Conservation (phyloP, 2,888 invertebrate species). For the Spilosoma lubricipeda region DNA sequence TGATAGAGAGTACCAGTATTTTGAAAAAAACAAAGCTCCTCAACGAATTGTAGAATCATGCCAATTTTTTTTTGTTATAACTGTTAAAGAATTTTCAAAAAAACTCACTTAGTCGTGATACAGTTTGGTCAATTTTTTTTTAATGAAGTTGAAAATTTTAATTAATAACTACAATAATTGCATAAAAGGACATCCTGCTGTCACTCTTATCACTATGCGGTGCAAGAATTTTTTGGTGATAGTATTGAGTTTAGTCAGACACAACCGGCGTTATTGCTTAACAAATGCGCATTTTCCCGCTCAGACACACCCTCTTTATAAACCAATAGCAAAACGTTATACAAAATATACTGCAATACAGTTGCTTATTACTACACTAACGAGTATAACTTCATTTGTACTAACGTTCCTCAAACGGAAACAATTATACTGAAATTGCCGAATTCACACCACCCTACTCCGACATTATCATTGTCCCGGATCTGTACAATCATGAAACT, state of each 20-base stretch:
- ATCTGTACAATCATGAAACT: constrained; percentile 67
- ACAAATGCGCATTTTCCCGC: constrained; percentile 44
- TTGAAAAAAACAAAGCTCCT: neutral
- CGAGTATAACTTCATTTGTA: constrained; percentile 2
- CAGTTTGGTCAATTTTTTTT: neutral
- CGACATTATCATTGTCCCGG: constrained; percentile 58
- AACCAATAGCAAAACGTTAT: constrained; percentile 29
- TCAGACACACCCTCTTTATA: constrained; percentile 47
- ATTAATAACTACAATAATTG: neutral
- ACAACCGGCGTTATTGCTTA: constrained; percentile 26
- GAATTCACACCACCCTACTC: constrained; percentile 2
- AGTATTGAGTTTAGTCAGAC: constrained; percentile 25
- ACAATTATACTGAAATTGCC: constrained; percentile 4
- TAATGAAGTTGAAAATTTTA: neutral
- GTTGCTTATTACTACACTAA: constrained; percentile 23
- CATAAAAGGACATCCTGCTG: neutral
- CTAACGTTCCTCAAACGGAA: constrained; percentile 1
- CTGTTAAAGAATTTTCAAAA: neutral
- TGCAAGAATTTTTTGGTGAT: constrained; percentile 21
- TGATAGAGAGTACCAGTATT: neutral
- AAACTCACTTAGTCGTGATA: neutral
- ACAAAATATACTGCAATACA: constrained; percentile 29
- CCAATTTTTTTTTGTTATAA: neutral
- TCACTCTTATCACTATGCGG: constrained; percentile 13
- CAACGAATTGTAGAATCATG: neutral